Base-by-base conservation (phyloP, 2,113 vertebrate species). In the Lanius collurio region DNA sequence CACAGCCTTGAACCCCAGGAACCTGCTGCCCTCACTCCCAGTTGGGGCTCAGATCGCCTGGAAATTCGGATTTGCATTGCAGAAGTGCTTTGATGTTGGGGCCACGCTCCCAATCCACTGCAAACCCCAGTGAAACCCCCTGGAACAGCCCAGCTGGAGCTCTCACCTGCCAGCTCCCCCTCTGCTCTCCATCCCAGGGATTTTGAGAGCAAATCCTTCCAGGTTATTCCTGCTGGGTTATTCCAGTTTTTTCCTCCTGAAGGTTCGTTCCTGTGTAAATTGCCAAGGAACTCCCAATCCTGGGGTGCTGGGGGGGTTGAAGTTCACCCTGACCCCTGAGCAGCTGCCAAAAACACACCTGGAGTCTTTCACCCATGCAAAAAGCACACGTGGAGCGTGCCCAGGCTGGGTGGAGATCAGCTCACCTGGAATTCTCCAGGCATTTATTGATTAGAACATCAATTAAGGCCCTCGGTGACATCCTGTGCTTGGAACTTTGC, bases 261-360 rank as follows among this genome's bases (percentile, higher is more conserved):
- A 41, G 47, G 49, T 15, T 77, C 1, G 2, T 6, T 3, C 2
- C 3, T 4, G 6, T 10, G 1, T 4, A 49, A 64, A 37, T 30
- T 3, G 5, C 14, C 39, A 13, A 53, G 76, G 22, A 49, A 4
- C 1, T 55, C 27, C 65, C 55, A 7, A 1, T 10, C 18, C 7
- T 13, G 1, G 4, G 6, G 21, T 22, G 27, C 31, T 13, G 53
- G 59, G 5, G 1, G 2, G 56, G 20, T 16, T 24, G 1, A 13
- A 78, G 60, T 27, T 42, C 16, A 6, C 6, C 3, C 15, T 33
- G 67, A 52, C 13, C 57, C 11, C 42, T 4, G 39, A 13, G 62
- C 26, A 15, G 62, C 11, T 55, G 85, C 75, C 82, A 83, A 59
- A 67, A 78, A 5, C 26, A n/a, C 1, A 2, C 18, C 68, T 35